Evolutionary conservation across 2,888 invertebrate species (phyloP).

Genomic region (Hofmannophila pseudospretella): DNA sequence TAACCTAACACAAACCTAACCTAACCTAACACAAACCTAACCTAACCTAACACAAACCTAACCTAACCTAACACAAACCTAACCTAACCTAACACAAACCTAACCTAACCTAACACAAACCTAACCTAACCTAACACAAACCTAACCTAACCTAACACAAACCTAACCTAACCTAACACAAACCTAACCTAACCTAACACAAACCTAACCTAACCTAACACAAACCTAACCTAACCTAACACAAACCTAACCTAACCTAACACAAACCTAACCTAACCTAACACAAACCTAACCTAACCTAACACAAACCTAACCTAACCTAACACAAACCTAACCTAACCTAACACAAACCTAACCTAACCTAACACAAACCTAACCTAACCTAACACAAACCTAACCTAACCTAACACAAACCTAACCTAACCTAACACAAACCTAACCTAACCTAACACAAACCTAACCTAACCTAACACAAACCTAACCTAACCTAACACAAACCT

Average conservation of each 20-base stretch:
- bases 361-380: no score
- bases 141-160: neutral
- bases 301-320: no score
- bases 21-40: conserved; percentile 15
- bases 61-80: conserved; percentile 3
- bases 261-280: neutral
- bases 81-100: neutral
- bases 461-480: neutral
- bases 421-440: neutral
- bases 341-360: no score
- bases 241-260: neutral
- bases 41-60: conserved; percentile 15
- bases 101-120: conserved; percentile 5
- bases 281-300: no score
- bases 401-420: no score
- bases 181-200: neutral
- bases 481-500: no score
- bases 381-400: no score
- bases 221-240: neutral
- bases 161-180: neutral
- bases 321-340: no score
- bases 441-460: neutral
- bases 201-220: neutral
- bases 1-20: conserved; percentile 13
- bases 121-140: conserved; percentile 1